Evolutionary conservation across 2,113 vertebrate species (phyloP).

Genomic region (Chelonoidis abingdonii): DNA sequence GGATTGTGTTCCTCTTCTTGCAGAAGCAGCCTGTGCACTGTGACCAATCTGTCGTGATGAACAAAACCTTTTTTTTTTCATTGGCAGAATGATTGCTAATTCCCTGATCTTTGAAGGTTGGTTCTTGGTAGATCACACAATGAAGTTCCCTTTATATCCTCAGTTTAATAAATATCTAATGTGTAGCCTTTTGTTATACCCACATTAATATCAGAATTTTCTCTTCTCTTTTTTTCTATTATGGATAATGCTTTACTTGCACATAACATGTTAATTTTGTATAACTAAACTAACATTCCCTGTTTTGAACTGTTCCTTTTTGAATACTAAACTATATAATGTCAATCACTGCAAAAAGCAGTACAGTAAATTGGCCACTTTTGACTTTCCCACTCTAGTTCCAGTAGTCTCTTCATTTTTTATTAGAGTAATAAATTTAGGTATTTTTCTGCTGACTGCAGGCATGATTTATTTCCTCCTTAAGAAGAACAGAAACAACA

Average conservation of each 20-base stretch:
- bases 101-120: no score
- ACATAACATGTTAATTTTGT: not conserved
- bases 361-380: not conserved
- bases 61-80: no score
- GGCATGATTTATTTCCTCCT: not conserved
- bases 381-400: not conserved
- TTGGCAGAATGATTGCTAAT: no score
- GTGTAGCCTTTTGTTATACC: not conserved
- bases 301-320: not conserved
- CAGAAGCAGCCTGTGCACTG: no score
- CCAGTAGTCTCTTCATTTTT: not conserved
- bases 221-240: not conserved
- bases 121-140: no score
- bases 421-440: not conserved
- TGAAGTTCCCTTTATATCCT: no score
- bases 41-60: no score
- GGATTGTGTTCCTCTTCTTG: no score
- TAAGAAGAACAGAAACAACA: not conserved
- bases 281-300: not conserved
- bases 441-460: not conserved
- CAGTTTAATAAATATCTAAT: no score
- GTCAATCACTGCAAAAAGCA: not conserved
- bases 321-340: not conserved
- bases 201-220: not conserved
- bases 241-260: not conserved